These are phyloP conservation scores for Lepus americanus DNA, from an alignment of 2,113 vertebrate species.

Conservation along the genomic window DNA sequence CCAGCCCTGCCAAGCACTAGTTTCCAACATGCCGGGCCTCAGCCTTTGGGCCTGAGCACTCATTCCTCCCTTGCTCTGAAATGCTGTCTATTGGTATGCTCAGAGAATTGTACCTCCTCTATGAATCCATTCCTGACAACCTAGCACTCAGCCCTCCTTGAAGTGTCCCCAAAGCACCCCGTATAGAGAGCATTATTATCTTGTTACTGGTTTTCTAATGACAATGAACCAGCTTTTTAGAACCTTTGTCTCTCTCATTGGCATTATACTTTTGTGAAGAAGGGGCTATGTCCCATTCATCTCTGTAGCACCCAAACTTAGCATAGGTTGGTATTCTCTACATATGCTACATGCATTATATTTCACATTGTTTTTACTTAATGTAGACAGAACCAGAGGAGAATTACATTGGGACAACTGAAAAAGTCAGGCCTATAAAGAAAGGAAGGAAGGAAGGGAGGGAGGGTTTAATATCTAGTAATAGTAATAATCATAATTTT, in stretches of 20 bases:
- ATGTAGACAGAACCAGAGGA: not conserved
- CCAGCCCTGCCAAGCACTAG: not conserved
- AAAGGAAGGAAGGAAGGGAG: too few relatives aligned
- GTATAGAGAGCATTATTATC: not conserved
- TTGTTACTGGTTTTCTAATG: not conserved
- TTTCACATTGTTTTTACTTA: slow-evolving; percentile 27
- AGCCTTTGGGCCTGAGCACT: not conserved
- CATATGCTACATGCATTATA: not conserved
- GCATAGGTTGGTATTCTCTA: not conserved
- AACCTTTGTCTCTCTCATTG: not conserved
- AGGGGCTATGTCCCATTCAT: not conserved
- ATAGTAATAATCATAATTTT: not conserved
- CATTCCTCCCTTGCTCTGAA: not conserved
- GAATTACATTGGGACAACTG: not conserved
- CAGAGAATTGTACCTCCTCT: not conserved
- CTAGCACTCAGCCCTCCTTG: not conserved
- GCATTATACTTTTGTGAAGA: slow-evolving; percentile 1
- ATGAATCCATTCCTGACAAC: not conserved
- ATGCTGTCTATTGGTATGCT: not conserved
- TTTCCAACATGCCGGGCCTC: not conserved
- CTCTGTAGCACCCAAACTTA: not conserved
- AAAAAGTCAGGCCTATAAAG: slow-evolving; percentile 8
- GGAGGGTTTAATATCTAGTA: slow-evolving; percentile 23
- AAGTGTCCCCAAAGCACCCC: not conserved
- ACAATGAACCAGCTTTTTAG: not conserved